A percentile compares a stretch with the other conserved stretches of the same genome.
Evolutionary conservation across 2,888 invertebrate genomes (phyloP).

Genomic region (Limnephilus lunatus): DNA sequence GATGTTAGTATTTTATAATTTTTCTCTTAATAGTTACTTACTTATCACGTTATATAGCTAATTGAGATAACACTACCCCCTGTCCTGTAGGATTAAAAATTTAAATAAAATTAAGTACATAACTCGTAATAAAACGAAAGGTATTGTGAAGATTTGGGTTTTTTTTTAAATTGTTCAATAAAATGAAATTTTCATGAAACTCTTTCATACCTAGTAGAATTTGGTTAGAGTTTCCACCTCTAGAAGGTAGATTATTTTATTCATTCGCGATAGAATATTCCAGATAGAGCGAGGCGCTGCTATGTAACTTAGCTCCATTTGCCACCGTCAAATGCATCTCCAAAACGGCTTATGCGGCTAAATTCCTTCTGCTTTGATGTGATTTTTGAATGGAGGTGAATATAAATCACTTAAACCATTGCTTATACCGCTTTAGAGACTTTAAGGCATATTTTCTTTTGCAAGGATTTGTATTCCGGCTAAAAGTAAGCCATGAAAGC

Average conservation of each 20-base stretch:
- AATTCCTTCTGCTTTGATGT: neutral
- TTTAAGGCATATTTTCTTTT: neutral
- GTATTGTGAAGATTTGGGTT: too few species aligned
- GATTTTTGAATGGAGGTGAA: neutral
- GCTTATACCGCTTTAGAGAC: neutral
- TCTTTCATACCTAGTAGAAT: neutral
- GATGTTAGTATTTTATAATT: too few species aligned
- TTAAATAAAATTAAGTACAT: too few species aligned
- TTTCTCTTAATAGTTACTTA: too few species aligned
- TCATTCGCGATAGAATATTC: neutral
- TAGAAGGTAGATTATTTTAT: neutral
- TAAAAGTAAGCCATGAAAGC: neutral
- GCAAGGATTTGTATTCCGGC: neutral
- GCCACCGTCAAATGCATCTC: neutral
- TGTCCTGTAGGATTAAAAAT: too few species aligned
- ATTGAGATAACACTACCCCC: too few species aligned
- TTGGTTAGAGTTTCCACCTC: neutral
- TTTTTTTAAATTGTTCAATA: too few species aligned
- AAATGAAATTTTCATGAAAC: neutral
- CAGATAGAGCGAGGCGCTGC: neutral
- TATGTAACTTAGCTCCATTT: neutral
- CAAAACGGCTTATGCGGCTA: neutral
- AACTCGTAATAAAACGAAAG: too few species aligned
- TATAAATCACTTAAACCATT: neutral
- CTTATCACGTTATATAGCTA: too few species aligned